A percentile compares a stretch with the other conserved stretches of the same genome.
phyloP scores from a whole-genome alignment of 1,140 invertebrate species.

The Cyphomyrmex costatus region DNA sequence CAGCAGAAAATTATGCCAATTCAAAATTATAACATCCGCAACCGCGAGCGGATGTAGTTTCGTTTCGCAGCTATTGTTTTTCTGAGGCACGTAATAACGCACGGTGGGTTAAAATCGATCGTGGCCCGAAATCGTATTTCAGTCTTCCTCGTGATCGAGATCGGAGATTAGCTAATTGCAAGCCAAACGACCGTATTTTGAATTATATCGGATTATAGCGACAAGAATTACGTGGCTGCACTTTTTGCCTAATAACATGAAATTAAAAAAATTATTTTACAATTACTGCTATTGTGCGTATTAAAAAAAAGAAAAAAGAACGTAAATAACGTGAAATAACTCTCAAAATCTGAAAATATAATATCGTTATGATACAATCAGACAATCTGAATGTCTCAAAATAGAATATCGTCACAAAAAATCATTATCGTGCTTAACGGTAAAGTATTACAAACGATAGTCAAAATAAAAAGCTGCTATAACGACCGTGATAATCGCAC shows the following conservation, averaged over 20 bases:
- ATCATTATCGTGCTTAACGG: slow-evolving; percentile 17
- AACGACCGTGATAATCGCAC: slow-evolving; percentile 25
- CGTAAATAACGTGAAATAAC: not conserved
- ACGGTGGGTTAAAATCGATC: slow-evolving; percentile 69
- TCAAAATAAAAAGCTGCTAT: slow-evolving; percentile 1
- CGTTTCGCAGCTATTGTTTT: slow-evolving; percentile 78
- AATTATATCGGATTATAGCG: slow-evolving; percentile 44
- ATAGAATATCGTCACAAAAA: slow-evolving; percentile 24
- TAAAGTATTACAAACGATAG: slow-evolving; percentile 15
- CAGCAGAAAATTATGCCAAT: slow-evolving; percentile 83
- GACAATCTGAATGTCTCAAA: not conserved
- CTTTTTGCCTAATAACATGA: not conserved
- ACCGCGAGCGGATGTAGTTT: slow-evolving; percentile 70
- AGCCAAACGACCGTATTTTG: slow-evolving; percentile 31
- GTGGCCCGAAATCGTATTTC: slow-evolving; percentile 66
- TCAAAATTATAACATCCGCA: slow-evolving; percentile 86
- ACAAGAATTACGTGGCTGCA: slow-evolving; percentile 20
- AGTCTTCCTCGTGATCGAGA: slow-evolving; percentile 65
- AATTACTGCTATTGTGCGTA: not conserved
- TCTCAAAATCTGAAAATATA: slow-evolving; percentile 7
- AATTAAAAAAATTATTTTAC: slow-evolving; percentile 23
- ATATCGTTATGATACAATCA: not conserved
- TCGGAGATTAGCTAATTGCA: slow-evolving; percentile 70
- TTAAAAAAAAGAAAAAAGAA: not conserved
- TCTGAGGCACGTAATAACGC: slow-evolving; percentile 77